Evolutionary conservation across 2,888 invertebrate genomes (phyloP), one percentile per base, ranked within the genome.

Genomic region (Parochlus steinenii): DNA sequence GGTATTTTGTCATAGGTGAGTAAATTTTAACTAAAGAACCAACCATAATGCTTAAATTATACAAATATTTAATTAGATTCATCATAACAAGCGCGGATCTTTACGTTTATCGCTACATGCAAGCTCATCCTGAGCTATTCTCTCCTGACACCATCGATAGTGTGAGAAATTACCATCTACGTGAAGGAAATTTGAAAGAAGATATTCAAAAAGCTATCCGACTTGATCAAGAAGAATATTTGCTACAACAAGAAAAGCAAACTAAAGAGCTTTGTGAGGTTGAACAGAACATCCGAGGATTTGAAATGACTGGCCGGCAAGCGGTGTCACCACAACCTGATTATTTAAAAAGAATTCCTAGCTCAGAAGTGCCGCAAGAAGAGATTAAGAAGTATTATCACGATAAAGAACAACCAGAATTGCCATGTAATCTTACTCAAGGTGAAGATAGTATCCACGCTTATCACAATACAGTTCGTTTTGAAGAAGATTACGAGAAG

Each of bases 91-190:
- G 78, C 1, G 78, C 77, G 35, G 85, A 85, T 56, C 60, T 74
- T 18, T 79, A 68, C 50, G 85, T 86, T 18, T 77, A 75, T 51
- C 66, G 73, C n/a, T 80, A 78, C 52, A 74, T 80, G 67, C 64
- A 68, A 46, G 68, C 71, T 18, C 76, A 80, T 54, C 65, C 69
- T 0, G 70, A 74, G 7, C 77, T 78, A 54, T 82, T 82, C 55
- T 66, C 71, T 1, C 64, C 61, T 35, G 68, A 73, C 45, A 64
- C 75, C 19, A 67, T 71, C 15, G 68, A 74, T 47, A 75, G 71
- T 48, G 65, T 79, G 35, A 64, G 71, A 40, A 69, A 74, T 49
- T 72, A 75, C 50, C 73, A 78, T 57, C 64, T 67, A 50, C 56
- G 65, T n/a, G 64, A 70, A 47, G 74, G 74, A 41, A 65, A 71